These are phyloP conservation scores for Sebastes vulpes DNA, from an alignment of 2,797 vertebrate genomes.

Conservation along the genomic window DNA sequence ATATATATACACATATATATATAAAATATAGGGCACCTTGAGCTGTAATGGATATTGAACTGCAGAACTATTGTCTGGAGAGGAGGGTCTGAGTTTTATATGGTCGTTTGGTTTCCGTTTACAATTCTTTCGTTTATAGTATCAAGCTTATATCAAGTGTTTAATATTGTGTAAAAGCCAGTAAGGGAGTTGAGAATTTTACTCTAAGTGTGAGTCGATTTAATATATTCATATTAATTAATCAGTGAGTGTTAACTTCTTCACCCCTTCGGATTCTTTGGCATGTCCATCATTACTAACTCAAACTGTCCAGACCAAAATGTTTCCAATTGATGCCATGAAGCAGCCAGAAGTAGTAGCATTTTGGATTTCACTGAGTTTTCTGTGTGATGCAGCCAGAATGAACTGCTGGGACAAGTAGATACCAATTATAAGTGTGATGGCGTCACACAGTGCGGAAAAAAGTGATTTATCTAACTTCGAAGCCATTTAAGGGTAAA, in stretches of 20 bases:
- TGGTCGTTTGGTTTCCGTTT: neutral
- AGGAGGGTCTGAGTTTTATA: neutral
- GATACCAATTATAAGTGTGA: neutral
- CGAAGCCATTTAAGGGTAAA: neutral
- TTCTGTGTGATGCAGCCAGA: neutral
- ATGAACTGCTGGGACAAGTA: neutral
- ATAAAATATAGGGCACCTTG: neutral
- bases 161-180: conserved; percentile 19
- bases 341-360: neutral
- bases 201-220: neutral
- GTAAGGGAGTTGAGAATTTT: neutral
- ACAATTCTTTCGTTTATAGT: neutral
- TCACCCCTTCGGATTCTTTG: neutral
- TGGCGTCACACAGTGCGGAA: neutral
- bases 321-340: neutral
- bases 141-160: neutral
- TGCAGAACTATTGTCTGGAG: conserved; percentile 2
- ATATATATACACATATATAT: neutral
- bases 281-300: neutral
- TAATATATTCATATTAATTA: conserved; percentile 10
- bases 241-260: neutral
- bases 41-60: conserved; percentile 16
- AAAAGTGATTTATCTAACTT: neutral
- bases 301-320: neutral
- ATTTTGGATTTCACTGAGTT: neutral